phyloP scores from a whole-genome alignment of 2,113 vertebrate species.

The Peromyscus californicus region DNA sequence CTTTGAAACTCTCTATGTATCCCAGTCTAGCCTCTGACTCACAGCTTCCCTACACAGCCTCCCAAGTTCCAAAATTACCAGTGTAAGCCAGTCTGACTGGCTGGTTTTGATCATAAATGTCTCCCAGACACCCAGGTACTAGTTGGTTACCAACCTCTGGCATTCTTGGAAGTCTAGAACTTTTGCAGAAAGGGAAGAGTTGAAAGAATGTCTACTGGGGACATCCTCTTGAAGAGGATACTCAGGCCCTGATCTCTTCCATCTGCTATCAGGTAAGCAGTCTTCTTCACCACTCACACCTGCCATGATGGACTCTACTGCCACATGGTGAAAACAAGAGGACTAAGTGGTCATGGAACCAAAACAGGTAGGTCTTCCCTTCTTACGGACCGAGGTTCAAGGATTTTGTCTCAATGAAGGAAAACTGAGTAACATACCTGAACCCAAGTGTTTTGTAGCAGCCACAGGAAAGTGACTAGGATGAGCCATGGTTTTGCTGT shows the following conservation, averaged over 20 bases:
- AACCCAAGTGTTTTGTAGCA: not conserved
- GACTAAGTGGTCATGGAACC: not conserved
- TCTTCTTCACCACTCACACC: not conserved
- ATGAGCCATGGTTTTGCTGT: not conserved
- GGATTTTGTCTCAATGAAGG: not conserved
- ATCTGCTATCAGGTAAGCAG: not conserved
- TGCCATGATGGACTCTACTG: too few species aligned
- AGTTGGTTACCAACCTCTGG: not conserved
- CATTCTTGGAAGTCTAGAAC: not conserved
- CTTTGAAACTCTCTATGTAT: not conserved
- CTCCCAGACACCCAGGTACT: not conserved
- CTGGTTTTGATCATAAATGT: not conserved
- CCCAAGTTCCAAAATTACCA: not conserved
- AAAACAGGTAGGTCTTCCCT: not conserved
- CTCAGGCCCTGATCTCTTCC: too few species aligned
- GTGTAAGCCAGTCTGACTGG: not conserved
- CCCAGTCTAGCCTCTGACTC: not conserved
- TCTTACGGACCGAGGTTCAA: not conserved
- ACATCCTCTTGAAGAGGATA: too few species aligned
- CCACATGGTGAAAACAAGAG: not conserved
- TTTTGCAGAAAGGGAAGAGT: not conserved
- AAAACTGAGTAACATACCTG: not conserved
- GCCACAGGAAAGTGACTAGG: not conserved
- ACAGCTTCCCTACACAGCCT: not conserved
- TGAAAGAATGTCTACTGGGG: not conserved